Evolutionary conservation across 2,797 vertebrate genomes (phyloP).

Genomic region (Rhinella marina): DNA sequence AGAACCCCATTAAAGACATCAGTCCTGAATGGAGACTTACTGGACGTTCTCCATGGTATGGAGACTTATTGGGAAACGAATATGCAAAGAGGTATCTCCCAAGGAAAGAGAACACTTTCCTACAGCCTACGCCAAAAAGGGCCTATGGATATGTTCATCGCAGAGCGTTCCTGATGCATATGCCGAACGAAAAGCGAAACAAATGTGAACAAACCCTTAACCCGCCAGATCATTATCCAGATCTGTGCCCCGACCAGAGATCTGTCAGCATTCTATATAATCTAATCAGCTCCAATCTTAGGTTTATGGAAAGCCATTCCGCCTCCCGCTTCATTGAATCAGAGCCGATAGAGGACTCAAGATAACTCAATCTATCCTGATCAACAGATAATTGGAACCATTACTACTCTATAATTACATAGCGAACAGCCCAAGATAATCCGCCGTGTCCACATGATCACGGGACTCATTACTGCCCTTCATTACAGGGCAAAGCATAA

Average conservation of each 20-base stretch:
- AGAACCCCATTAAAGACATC: too few relatives aligned
- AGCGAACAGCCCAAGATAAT: background rate
- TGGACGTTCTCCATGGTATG: too few relatives aligned
- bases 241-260: conserved; percentile 1
- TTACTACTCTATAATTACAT: conserved; percentile 16
- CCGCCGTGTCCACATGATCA: background rate
- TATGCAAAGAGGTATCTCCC: too few relatives aligned
- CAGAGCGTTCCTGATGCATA: background rate
- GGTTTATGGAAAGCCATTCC: conserved; percentile 4
- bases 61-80: too few relatives aligned
- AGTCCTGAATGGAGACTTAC: too few relatives aligned
- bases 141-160: background rate
- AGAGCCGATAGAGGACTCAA: background rate
- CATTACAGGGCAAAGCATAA: background rate
- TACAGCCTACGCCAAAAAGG: too few relatives aligned
- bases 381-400: conserved; percentile 35
- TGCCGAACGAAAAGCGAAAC: background rate
- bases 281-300: conserved; percentile 7
- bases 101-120: too few relatives aligned
- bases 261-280: conserved; percentile 23
- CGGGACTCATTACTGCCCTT: background rate
- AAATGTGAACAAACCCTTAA: background rate
- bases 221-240: conserved; percentile 11
- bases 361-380: conserved; percentile 29
- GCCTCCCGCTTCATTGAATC: conserved; percentile 19